Evolutionary conservation across 2,888 invertebrate species (phyloP).

Genomic region (Troides helena): DNA sequence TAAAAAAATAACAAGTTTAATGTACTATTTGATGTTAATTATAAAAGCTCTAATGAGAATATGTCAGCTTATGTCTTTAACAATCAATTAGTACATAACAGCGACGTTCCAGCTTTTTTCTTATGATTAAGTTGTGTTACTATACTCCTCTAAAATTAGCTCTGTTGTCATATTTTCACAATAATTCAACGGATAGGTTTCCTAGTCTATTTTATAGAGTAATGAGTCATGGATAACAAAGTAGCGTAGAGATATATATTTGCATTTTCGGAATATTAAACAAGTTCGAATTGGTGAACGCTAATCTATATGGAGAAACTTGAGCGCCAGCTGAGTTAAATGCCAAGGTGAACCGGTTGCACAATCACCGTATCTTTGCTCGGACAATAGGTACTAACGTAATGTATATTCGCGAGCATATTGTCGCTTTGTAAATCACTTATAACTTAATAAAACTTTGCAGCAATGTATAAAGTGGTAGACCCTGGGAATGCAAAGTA

Average conservation of each 20-base stretch:
- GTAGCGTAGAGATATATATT: not conserved
- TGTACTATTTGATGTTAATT: too few species aligned
- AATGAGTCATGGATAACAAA: constrained; percentile 3
- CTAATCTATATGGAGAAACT: constrained; percentile 30
- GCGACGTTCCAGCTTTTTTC: too few species aligned
- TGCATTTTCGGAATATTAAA: constrained; percentile 27
- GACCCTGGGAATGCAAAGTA: too few species aligned
- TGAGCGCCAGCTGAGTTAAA: constrained; percentile 48
- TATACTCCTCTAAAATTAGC: not conserved
- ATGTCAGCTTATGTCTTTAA: too few species aligned
- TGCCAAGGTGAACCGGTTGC: constrained; percentile 70
- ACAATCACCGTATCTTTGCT: constrained; percentile 53
- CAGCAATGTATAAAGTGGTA: too few species aligned
- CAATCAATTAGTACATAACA: too few species aligned
- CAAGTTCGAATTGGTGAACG: constrained; percentile 31
- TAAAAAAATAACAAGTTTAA: too few species aligned
- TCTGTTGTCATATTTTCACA: not conserved
- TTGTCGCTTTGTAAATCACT: not conserved
- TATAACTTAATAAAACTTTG: not conserved
- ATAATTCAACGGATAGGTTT: too few species aligned
- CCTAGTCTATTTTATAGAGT: not conserved
- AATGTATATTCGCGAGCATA: constrained; percentile 32
- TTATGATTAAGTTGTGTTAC: too few species aligned
- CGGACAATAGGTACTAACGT: constrained; percentile 35
- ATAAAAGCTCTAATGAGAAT: too few species aligned